Conservation (phyloP, 2,113 vertebrate genomes). For the Noturus placidus region DNA sequence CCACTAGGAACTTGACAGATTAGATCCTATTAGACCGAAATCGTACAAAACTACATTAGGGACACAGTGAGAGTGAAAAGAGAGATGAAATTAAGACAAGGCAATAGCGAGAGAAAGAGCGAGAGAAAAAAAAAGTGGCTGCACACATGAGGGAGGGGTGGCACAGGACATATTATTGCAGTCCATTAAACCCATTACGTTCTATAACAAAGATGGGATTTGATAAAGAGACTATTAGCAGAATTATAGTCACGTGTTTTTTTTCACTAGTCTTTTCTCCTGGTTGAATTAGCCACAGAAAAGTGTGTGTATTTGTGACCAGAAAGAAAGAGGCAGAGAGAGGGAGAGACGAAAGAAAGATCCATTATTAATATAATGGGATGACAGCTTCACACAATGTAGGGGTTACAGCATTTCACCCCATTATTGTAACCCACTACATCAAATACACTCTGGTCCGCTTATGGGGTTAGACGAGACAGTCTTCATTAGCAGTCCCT, state of each 20-base stretch:
- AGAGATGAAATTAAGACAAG: conserved; percentile 46
- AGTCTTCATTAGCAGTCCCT: conserved; percentile 28
- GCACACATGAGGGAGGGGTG: conserved; percentile 30
- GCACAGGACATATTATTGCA: conserved; percentile 54
- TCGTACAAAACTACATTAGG: conserved; percentile 48
- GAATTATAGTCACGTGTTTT: conserved; percentile 54
- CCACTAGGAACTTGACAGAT: conserved; percentile 45
- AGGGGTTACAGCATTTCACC: conserved; percentile 47
- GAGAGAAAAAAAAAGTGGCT: neutral
- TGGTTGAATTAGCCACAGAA: conserved; percentile 49
- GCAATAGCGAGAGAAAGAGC: conserved; percentile 24
- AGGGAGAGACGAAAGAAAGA: conserved; percentile 24
- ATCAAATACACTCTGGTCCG: conserved; percentile 34
- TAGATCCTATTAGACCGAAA: conserved; percentile 46
- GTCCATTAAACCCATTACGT: conserved; percentile 57
- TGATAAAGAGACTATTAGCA: conserved; percentile 58
- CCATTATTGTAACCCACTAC: conserved; percentile 44
- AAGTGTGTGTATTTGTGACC: conserved; percentile 22
- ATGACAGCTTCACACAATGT: conserved; percentile 43
- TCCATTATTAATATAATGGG: conserved; percentile 42
- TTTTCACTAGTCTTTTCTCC: conserved; percentile 46
- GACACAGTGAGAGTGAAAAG: conserved; percentile 39
- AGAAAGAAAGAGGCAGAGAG: conserved; percentile 40
- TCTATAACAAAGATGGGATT: conserved; percentile 56
- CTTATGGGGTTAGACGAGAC: conserved; percentile 37